Evolutionary conservation across 2,888 invertebrate genomes (phyloP).

Genomic region (Eristalinus sepulchralis): DNA sequence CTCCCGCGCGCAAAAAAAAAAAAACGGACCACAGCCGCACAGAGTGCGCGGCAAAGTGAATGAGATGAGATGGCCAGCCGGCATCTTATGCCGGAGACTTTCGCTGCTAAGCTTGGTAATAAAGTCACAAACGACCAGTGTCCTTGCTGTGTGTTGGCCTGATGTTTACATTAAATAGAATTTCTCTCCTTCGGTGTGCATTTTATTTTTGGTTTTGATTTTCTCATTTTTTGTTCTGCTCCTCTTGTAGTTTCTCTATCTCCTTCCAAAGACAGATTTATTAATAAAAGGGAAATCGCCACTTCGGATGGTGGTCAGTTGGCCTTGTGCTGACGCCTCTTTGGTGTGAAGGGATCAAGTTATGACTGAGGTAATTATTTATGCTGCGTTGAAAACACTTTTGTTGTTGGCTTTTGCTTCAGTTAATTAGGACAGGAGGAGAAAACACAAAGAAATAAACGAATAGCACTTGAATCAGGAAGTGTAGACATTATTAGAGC

Average conservation of each 20-base stretch:
- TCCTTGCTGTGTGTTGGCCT: slow-evolving; percentile 38
- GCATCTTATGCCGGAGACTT: slow-evolving; percentile 26
- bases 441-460: background rate
- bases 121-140: slow-evolving; percentile 43
- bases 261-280: background rate
- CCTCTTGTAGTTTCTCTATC: background rate
- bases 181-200: background rate
- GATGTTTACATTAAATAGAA: slow-evolving; percentile 37
- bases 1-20: too few relatives aligned
- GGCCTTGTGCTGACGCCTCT: background rate
- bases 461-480: too few relatives aligned
- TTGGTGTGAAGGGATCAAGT: background rate
- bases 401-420: background rate
- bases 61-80: slow-evolving; percentile 33
- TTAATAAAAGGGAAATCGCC: background rate
- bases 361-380: background rate
- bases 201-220: background rate
- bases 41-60: background rate
- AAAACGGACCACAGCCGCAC: slow-evolving; percentile 9
- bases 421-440: background rate
- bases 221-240: background rate
- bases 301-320: background rate
- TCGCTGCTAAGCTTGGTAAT: slow-evolving; percentile 48
- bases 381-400: background rate
- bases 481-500: too few relatives aligned